Conservation (phyloP, 2,888 invertebrate genomes). For the Pyrrhosoma nymphula region DNA sequence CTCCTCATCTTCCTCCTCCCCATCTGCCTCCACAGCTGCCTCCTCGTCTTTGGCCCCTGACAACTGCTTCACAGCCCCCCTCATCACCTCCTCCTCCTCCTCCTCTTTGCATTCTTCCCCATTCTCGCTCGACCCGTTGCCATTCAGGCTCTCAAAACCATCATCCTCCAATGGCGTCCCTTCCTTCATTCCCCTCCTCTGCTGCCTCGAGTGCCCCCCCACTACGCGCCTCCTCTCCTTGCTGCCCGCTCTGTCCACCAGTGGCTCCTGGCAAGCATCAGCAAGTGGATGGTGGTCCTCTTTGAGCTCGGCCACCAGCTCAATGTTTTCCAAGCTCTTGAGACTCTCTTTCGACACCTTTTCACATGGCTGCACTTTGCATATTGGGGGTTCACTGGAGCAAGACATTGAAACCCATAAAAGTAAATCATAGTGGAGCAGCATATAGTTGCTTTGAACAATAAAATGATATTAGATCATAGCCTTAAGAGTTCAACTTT, state of each 20-base stretch:
- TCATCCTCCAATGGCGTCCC: conserved; percentile 83
- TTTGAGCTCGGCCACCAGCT: conserved; percentile 70
- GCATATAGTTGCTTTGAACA: neutral
- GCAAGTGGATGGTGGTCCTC: conserved; percentile 2
- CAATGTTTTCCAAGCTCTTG: conserved; percentile 70
- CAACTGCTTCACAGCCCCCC: conserved; percentile 74
- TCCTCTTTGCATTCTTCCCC: conserved; percentile 77
- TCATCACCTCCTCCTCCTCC: conserved; percentile 59
- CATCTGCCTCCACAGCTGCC: conserved; percentile 73
- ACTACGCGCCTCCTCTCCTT: neutral
- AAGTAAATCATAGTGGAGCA: neutral
- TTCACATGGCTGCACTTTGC: neutral
- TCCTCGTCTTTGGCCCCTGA: conserved; percentile 69
- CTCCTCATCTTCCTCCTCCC: conserved; percentile 71
- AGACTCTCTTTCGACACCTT: neutral
- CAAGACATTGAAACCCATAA: neutral
- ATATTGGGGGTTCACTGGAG: neutral
- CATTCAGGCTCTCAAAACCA: conserved; percentile 92
- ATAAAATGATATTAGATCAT: neutral
- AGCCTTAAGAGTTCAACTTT: too few species aligned
- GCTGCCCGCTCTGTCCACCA: neutral
- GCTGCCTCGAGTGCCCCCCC: neutral
- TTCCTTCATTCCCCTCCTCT: conserved; percentile 71
- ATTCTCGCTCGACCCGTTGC: conserved; percentile 88
- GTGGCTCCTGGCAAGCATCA: conserved; percentile 67